Conservation (phyloP, 2,888 invertebrate species). For the Rhimphoctona megacephalus region DNA sequence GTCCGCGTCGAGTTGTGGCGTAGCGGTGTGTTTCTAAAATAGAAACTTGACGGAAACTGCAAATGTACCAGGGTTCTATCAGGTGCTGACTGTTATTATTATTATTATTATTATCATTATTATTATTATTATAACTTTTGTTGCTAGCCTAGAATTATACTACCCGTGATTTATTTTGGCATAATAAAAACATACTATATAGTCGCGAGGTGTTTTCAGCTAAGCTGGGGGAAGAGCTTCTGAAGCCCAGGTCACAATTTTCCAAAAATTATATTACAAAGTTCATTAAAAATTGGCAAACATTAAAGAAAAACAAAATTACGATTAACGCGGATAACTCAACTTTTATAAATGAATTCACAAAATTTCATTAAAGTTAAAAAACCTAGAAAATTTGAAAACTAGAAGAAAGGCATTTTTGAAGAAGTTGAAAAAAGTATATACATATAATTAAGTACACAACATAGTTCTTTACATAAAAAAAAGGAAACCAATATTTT, state of each 20-base stretch:
- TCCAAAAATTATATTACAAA: neutral
- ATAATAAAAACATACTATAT: slow-evolving; percentile 2
- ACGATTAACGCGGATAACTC: neutral
- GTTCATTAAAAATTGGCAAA: neutral
- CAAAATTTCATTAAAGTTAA: too few species aligned
- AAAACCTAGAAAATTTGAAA: neutral
- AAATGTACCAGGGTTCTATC: slow-evolving; percentile 2
- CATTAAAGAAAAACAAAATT: neutral
- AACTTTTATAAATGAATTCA: neutral
- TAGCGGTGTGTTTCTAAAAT: slow-evolving; percentile 7
- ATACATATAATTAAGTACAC: neutral
- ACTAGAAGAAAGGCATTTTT: neutral
- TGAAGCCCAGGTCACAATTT: neutral
- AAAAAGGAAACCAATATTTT: neutral
- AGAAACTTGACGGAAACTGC: neutral
- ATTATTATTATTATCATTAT: neutral
- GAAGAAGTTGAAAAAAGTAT: neutral
- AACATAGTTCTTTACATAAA: neutral
- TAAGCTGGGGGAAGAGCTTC: neutral
- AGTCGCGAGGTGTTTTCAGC: neutral
- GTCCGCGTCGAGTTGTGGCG: neutral
- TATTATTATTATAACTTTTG: slow-evolving; percentile 11
- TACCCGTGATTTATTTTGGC: slow-evolving; percentile 3
- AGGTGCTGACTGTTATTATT: neutral
- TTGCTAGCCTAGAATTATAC: slow-evolving; percentile 1